Base-by-base conservation (phyloP, 2,113 vertebrate species). In the Ophthalmolycus amberensis region DNA sequence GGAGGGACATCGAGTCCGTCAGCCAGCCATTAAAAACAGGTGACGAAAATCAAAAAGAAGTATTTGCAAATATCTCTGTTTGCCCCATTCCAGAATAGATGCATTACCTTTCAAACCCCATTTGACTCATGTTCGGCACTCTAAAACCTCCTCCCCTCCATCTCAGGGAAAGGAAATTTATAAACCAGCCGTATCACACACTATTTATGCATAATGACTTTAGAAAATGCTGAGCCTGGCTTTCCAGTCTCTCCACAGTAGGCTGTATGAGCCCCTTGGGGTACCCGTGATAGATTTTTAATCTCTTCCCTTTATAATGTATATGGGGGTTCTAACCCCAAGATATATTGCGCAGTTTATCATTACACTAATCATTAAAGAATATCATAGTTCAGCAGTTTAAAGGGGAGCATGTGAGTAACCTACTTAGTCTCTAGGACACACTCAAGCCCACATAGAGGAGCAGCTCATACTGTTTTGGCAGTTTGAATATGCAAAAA, bases 381-480 rank as follows among this genome's bases (percentile, higher is more conserved):
- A 90, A 91, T 84, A 81, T 83, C 66, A 75, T 69, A 77, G 85
- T 86, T 92, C 90, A 88, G 90, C 87, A 87, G 71, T 86, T 86
- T 82, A 20, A 63, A 22, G 58, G 15, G 27, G 68, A 46, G 54
- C 27, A 1, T 52, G 48, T 37, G 50, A 44, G 27, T 27, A 80
- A 70, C 54, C 29, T 20, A 25, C 71, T 73, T 4, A 52, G 10
- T 54, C 68, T 69, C 1, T 1, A 8, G 50, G 56, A 71, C 15
- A 14, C 20, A 11, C 46, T 71, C 3, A 1, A 37, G 12, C 16
- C 62, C 27, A 22, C 32, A 60, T n/a, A 42, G 65, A 46, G 27
- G 75, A 38, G 29, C 8, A 8, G 42, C 22, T 60, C 40, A 59
- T 11, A 40, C 6, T 44, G 6, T 73, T 71, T 75, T 62, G 25